Evolutionary conservation across 1,140 invertebrate genomes (phyloP), one percentile per base, ranked within the genome.

Genomic region (Leucophenga varia): DNA sequence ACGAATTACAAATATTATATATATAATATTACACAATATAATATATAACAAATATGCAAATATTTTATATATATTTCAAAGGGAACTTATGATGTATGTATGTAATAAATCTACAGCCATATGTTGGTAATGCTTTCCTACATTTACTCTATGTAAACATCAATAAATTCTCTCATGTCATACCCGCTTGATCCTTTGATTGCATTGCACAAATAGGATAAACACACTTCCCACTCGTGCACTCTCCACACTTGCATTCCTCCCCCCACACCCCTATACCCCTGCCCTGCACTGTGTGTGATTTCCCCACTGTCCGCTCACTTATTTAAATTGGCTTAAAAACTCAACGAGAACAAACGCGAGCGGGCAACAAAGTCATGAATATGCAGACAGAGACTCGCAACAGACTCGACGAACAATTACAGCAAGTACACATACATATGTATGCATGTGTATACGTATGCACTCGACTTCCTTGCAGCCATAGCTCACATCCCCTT

Each of bases 311-410:
- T n/a, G n/a, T n/a, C 45, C 37, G 49, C 19, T 47, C 22, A 43
- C 47, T 57, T 61, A 50, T 57, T 67, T 56, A 59, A 65, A 65
- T 65, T 65, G 63, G 63, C 63, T 67, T 63, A 59, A 67, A 65
- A 67, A 65, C 59, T 53, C 63, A 56, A 63, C 58, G 63, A 54
- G 41, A 43, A n/a, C n/a, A n/a, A n/a, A n/a, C n/a, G n/a, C n/a
- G n/a, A 52, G 38, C 32, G 22, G 30, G 20, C 28, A 30, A 34
- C 25, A 28, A 12, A 28, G 6, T 64, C 61, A 64, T 64, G 61
- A 64, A 64, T 64, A 64, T 64, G 61, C 61, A 52, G 50, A 56
- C 32, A 39, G 43, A 9, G 32, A 53, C 20, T 22, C 17, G 12
- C 20, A 28, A n/a, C 20, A n/a, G n/a, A 21, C 22, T 43, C 12